Evolutionary conservation across 2,888 invertebrate species (phyloP), one percentile per base, ranked within the genome.

Genomic region (Phasia obesa): DNA sequence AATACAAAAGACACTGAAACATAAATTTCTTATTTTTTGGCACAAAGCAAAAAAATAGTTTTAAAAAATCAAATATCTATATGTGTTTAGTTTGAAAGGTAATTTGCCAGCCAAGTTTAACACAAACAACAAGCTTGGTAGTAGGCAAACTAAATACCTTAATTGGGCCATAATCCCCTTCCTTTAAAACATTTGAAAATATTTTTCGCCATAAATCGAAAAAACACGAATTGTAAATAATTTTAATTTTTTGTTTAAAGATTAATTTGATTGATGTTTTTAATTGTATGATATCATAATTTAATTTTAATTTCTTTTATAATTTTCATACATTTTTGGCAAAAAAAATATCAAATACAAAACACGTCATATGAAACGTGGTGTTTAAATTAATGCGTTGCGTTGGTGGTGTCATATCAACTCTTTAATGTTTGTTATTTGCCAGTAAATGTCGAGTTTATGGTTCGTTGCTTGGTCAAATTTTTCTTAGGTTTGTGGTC

Each of bases 161-260:
- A 81, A 81, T 81, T 77, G 77, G 67, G 51, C 67, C 60, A 80
- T 80, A 74, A 74, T 80, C 62, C 62, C 80, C 53, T 55, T 53
- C 80, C 53, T 55, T 53, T 64, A 19, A 70, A 49, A 49, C 42
- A 49, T 64, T 64, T 69, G n/a, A 19, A 44, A 51, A 9, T 27
- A 17, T 42, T 51, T 27, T 51, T 15, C n/a, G 35, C 47, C 53
- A 71, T 15, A 44, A 55, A 17, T 55, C 6, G 2, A 31, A 35
- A 51, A 53, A 35, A 75, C 69, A 69, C 4, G 13, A 23, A 53
- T 23, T 62, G 11, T 6, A 38, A 44, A 27, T 17, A 42, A 59
- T 25, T 55, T 27, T 13, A 55, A 64, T 42, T 57, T n/a, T 57
- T 31, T 31, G 25, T 64, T 23, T 35, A 51, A 65, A 71, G 42